A percentile compares a stretch with the other conserved stretches of the same genome.
Evolutionary conservation across 1,140 invertebrate genomes (phyloP).

Genomic region (Cydia pomonella): DNA sequence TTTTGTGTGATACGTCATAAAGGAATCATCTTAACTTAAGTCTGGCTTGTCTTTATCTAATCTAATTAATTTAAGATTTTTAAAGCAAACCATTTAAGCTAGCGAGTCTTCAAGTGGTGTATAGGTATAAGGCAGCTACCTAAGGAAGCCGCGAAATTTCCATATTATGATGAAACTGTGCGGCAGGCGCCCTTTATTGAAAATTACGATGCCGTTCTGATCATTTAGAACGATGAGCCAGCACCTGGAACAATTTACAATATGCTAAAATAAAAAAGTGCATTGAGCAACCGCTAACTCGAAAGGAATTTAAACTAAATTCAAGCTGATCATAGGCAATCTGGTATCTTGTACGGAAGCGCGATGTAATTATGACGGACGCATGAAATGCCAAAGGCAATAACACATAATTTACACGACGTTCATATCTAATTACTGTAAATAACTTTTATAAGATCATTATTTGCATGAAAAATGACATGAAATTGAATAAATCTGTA

Average conservation of each 20-base stretch:
- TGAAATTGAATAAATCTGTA: no score
- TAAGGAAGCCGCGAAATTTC: conserved; percentile 13
- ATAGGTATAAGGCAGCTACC: background rate
- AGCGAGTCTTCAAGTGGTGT: background rate
- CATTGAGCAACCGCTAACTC: background rate
- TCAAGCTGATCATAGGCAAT: background rate
- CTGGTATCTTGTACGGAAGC: no score
- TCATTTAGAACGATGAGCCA: background rate
- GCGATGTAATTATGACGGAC: no score
- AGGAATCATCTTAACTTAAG: no score
- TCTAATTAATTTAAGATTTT: background rate
- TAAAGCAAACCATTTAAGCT: background rate
- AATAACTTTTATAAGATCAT: no score
- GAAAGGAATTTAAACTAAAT: background rate
- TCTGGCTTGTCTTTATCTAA: no score
- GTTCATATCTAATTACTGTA: no score
- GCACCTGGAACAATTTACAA: background rate
- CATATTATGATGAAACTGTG: conserved; percentile 28
- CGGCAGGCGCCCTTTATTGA: conserved; percentile 20
- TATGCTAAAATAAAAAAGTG: background rate
- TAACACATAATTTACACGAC: no score
- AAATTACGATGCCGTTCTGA: conserved; percentile 1
- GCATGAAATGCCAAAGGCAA: no score
- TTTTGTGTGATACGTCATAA: no score
- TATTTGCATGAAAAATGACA: no score